A percentile compares a stretch with the other conserved stretches of the same genome.
These are phyloP conservation scores for Brachionus asplanchnoidis DNA, from an alignment of 1,140 invertebrate genomes.

Conservation along the genomic window DNA sequence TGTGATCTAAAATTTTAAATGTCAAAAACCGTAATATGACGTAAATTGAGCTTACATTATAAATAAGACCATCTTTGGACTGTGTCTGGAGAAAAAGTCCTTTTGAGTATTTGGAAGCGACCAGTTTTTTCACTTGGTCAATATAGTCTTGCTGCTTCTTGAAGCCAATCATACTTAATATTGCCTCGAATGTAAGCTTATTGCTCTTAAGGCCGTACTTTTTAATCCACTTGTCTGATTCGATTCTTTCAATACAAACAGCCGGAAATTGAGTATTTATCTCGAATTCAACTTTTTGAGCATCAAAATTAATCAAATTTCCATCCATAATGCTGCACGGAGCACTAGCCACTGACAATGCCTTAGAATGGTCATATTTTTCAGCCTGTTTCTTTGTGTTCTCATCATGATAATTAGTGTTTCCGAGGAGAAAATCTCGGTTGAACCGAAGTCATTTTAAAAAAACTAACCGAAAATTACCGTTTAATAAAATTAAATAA, in stretches of 20 bases:
- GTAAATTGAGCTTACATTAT: neutral
- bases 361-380: constrained; percentile 14
- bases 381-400: neutral
- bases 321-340: constrained; percentile 5
- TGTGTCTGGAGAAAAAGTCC: constrained; percentile 23
- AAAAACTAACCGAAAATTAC: neutral
- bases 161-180: constrained; percentile 55
- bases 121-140: neutral
- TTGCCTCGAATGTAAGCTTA: constrained; percentile 48
- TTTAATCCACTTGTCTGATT: constrained; percentile 49
- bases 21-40: neutral
- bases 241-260: neutral
- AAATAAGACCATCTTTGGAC: constrained; percentile 6
- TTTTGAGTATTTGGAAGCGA: constrained; percentile 28
- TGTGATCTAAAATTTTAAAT: constrained; percentile 45
- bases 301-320: constrained; percentile 19
- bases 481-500: neutral
- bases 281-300: neutral
- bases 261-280: neutral
- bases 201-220: constrained; percentile 53
- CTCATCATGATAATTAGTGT: neutral
- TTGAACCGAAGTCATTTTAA: neutral
- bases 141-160: constrained; percentile 49
- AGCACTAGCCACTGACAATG: neutral
- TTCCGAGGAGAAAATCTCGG: neutral